A percentile compares a stretch with the other conserved stretches of the same genome.
These are phyloP conservation scores for Atrichornis clamosus DNA, from an alignment of 2,113 vertebrate species.

Conservation along the genomic window DNA sequence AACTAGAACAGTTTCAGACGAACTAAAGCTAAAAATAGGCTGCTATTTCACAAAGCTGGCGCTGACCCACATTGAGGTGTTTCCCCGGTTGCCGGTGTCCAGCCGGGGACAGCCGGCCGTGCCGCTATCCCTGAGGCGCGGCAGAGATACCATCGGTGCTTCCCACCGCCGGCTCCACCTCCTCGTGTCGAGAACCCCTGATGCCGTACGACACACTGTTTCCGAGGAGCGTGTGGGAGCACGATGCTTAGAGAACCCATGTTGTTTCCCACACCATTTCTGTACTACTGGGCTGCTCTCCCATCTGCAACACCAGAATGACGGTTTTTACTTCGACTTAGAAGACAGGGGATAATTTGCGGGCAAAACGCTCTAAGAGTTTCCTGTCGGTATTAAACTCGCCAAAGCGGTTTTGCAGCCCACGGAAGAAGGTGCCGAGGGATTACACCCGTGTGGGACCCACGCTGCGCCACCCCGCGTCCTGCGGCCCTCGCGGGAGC, in stretches of 20 bases:
- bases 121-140: rapidly evolving
- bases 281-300: background rate
- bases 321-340: background rate
- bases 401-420: background rate
- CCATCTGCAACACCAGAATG: background rate
- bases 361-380: background rate
- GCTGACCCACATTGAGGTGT: background rate
- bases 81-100: background rate
- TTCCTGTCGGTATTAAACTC: background rate
- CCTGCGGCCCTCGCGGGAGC: background rate
- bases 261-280: background rate
- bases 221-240: rapidly evolving
- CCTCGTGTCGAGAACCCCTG: rapidly evolving
- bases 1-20: background rate
- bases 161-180: background rate
- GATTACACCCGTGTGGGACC: too few species aligned
- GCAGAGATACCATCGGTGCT: rapidly evolving
- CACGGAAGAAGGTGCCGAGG: background rate
- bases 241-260: background rate
- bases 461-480: background rate
- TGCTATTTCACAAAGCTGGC: background rate
- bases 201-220: rapidly evolving
- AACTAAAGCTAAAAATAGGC: background rate
- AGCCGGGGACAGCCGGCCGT: background rate
- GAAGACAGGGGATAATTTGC: background rate